Evolutionary conservation across 2,113 vertebrate species (phyloP), one percentile per base, ranked within the genome.

Genomic region (Brachypodius melanocephalos): DNA sequence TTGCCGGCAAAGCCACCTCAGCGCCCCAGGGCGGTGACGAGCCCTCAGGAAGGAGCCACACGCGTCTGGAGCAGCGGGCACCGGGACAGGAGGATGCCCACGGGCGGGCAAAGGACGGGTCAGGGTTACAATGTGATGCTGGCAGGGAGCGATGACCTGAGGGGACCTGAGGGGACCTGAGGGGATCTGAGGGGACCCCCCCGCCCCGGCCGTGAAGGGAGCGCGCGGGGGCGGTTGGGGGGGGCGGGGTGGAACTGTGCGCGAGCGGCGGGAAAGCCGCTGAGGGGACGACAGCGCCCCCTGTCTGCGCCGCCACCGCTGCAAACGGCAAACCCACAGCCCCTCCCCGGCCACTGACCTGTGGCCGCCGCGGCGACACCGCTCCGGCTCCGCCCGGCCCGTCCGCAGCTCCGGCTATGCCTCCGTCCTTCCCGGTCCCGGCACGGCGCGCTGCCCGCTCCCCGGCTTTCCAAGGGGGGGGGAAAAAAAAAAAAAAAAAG

Each of bases 31-130:
- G 25, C 38, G 3, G 5, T 2, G 4, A 5, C 2, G 28, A 34
- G 8, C 17, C 29, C 73, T 25, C 32, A 1, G 29, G 8, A 49
- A 42, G 9, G 34, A 2, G 8, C 52, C 67, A 5, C 25, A 3
- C 10, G 3, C 12, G 2, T 1, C 10, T 2, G 43, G 43, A 84
- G 5, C 45, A 31, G 22, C 4, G 22, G 29, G 14, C 38, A 54
- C 3, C 1, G 10, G 9, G 8, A 12, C 1, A 6, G 9, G 19
- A 21, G 2, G 34, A 24, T 1, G 7, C 36, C 36, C 32, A 1
- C 14, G 5, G 13, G 13, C 17, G 5, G 9, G 21, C 8, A 34
- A 1, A 61, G 34, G 1, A 3, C 8, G 14, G 10, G 0, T 2
- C 4, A 6, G 45, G 19, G 20, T 9, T 2, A 9, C 19, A 12